Evolutionary conservation across 1,140 invertebrate species (phyloP), one percentile per base, ranked within the genome.

Genomic region (Matsumurasca onukii): DNA sequence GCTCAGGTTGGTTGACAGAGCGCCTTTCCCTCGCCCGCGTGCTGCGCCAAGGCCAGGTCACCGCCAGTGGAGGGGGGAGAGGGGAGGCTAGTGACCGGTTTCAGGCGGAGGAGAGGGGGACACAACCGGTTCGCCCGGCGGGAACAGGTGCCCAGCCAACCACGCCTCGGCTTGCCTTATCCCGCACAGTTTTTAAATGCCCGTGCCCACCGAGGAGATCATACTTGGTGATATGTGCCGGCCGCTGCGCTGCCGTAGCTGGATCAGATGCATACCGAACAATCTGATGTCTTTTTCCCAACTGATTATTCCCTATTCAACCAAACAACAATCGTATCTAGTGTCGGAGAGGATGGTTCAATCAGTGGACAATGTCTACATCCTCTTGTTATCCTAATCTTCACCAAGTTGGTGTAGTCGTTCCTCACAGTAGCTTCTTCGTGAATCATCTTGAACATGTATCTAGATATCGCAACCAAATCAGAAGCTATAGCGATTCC

Each of bases 31-130:
- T 24, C 25, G 22, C n/a, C n/a, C n/a, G n/a, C n/a, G n/a, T n/a
- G n/a, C n/a, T n/a, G n/a, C n/a, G n/a, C 55, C 55, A 59, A 59
- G 55, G 55, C 55, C 55, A 59, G 55, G 55, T 59, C 55, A 59
- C 55, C 15, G 34, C 5, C 17, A 17, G 5, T 39, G 34, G 34
- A 39, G 34, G 34, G 34, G 34, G 34, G 34, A 39, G 34, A 39
- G 34, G 34, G 34, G 34, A 17, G 34, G 5, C 34, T 9, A 17
- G 34, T 39, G 34, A 39, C 34, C 34, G 34, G 34, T 39, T 59
- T 59, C 2, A 2, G 25, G 5, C 3, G 22, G 25, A 22, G 55
- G 22, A 17, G 34, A 39, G 55, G 55, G 55, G 55, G 55, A 25
- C 3, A 5, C n/a, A n/a, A 59, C 55, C 25, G 25, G 25, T 27